Conservation (phyloP, 2,888 invertebrate genomes). For the Leptinotarsa peninsularis region DNA sequence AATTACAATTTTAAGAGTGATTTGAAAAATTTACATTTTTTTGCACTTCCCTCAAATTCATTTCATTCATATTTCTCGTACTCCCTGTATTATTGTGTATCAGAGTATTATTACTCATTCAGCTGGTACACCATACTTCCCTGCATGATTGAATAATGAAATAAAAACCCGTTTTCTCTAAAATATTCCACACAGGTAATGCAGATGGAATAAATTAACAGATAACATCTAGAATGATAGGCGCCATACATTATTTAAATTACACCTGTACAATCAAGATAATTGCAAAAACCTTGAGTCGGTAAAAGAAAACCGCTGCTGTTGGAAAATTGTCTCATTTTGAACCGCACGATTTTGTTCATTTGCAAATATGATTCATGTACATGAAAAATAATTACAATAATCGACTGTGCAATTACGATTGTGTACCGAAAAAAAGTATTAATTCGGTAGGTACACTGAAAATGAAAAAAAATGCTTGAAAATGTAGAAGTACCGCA, state of each 20-base stretch:
- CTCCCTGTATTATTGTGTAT: too few species aligned
- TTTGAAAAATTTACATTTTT: too few species aligned
- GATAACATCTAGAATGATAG: slow-evolving; percentile 23
- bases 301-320: slow-evolving; percentile 2
- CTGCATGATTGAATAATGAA: neutral
- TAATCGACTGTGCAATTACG: too few species aligned
- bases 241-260: slow-evolving; percentile 28
- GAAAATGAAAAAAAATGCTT: too few species aligned
- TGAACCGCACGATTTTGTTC: neutral
- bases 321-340: neutral
- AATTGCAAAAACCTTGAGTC: slow-evolving; percentile 28
- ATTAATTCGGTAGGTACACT: too few species aligned
- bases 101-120: neutral
- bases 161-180: slow-evolving; percentile 3
- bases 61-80: too few species aligned
- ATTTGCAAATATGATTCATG: neutral
- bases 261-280: slow-evolving; percentile 22
- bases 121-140: neutral
- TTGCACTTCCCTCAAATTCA: too few species aligned
- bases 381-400: too few species aligned
- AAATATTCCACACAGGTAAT: neutral
- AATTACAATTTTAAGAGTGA: too few species aligned
- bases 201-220: slow-evolving; percentile 7
- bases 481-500: too few species aligned
- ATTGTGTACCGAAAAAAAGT: too few species aligned